phyloP scores from a whole-genome alignment of 2,888 invertebrate genomes.

The Chelonus formosanus region DNA sequence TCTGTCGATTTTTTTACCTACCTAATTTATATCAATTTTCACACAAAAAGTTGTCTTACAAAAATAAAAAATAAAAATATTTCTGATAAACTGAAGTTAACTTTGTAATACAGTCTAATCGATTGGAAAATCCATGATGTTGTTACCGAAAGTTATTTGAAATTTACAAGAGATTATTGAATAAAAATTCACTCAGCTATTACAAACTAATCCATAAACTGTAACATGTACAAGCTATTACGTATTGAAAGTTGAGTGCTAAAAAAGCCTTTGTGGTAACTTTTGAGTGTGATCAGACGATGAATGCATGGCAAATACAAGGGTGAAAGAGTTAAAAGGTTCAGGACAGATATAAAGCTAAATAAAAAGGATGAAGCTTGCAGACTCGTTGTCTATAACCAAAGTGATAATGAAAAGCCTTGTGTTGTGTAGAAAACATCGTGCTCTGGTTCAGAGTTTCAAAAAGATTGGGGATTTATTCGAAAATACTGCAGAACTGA shows the following conservation, averaged over 20 bases:
- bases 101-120: too few species aligned
- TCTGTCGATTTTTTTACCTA: too few species aligned
- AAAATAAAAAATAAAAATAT: too few species aligned
- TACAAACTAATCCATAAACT: constrained; percentile 3
- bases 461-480: constrained; percentile 29
- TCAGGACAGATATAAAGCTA: neutral
- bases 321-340: constrained; percentile 1
- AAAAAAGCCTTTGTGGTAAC: constrained; percentile 22
- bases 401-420: constrained; percentile 25
- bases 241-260: neutral
- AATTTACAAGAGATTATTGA: constrained; percentile 21
- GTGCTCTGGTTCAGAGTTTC: constrained; percentile 10
- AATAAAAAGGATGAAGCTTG: constrained; percentile 15
- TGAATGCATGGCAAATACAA: constrained; percentile 20
- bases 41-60: too few species aligned
- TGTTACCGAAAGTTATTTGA: neutral
- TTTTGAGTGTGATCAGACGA: constrained; percentile 9
- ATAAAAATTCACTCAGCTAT: constrained; percentile 21
- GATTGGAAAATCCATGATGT: too few species aligned
- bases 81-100: too few species aligned
- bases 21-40: too few species aligned
- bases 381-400: constrained; percentile 26
- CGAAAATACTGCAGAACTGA: constrained; percentile 20
- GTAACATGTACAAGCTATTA: neutral
- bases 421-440: constrained; percentile 20